A percentile compares a stretch with the other conserved stretches of the same genome.
These are phyloP conservation scores for Xiphophorus couchianus DNA, from an alignment of 2,113 vertebrate genomes.

Conservation along the genomic window DNA sequence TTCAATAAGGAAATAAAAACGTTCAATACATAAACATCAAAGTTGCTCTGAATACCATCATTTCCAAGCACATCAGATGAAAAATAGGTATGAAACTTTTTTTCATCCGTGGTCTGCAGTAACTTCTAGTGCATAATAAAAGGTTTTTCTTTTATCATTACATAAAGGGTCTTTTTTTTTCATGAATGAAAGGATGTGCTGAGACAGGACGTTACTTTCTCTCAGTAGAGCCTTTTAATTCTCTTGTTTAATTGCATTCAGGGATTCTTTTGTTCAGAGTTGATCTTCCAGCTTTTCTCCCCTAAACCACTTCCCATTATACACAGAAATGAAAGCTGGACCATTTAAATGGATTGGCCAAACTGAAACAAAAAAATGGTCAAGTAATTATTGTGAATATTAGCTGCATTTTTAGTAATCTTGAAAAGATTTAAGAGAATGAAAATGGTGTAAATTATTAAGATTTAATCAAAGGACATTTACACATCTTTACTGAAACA, in stretches of 20 bases:
- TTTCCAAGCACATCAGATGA: slow-evolving; percentile 47
- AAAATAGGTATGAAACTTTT: slow-evolving; percentile 51
- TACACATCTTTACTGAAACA: neutral
- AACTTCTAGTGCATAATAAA: slow-evolving; percentile 28
- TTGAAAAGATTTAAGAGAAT: slow-evolving; percentile 26
- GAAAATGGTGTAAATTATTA: slow-evolving; percentile 4
- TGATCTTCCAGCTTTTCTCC: slow-evolving; percentile 57
- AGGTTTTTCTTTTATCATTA: slow-evolving; percentile 59
- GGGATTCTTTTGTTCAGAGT: slow-evolving; percentile 65
- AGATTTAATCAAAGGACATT: neutral
- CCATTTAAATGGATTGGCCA: slow-evolving; percentile 51
- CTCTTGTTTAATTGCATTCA: slow-evolving; percentile 72
- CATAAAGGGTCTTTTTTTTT: slow-evolving; percentile 42
- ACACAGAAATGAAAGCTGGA: slow-evolving; percentile 25
- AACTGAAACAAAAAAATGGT: slow-evolving; percentile 59
- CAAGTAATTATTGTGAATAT: slow-evolving; percentile 13
- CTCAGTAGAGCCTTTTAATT: slow-evolving; percentile 59
- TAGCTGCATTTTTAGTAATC: slow-evolving; percentile 38
- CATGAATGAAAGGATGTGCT: slow-evolving; percentile 59
- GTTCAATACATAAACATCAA: slow-evolving; percentile 6
- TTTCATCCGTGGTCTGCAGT: slow-evolving; percentile 46
- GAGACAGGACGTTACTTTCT: slow-evolving; percentile 65
- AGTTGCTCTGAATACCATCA: slow-evolving; percentile 40
- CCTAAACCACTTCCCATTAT: slow-evolving; percentile 44
- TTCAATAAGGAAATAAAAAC: slow-evolving; percentile 38